Evolutionary conservation across 1,140 invertebrate genomes (phyloP).

Genomic region (Oppia nitens): DNA sequence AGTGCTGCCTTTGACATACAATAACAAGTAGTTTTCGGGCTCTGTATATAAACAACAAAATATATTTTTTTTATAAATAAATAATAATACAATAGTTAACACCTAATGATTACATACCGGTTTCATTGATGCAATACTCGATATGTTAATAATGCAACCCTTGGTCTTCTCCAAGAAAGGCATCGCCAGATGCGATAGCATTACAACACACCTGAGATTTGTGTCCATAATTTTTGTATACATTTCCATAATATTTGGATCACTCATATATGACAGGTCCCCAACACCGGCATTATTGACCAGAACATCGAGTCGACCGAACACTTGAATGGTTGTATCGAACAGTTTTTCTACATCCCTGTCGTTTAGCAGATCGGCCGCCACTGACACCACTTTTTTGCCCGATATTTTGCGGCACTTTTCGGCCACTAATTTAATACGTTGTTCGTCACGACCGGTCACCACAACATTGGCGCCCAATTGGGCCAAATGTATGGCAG

Average conservation of each 20-base stretch:
- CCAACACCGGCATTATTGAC: constrained; percentile 38
- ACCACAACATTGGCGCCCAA: constrained; percentile 49
- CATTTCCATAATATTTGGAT: constrained; percentile 46
- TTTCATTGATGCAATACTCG: constrained; percentile 62
- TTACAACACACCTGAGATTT: constrained; percentile 42
- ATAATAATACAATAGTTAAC: no score
- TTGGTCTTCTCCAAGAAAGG: constrained; percentile 62
- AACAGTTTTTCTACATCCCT: constrained; percentile 61
- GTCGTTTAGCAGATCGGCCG: constrained; percentile 64
- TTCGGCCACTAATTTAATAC: constrained; percentile 43
- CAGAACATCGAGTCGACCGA: constrained; percentile 78
- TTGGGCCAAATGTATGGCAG: constrained; percentile 52
- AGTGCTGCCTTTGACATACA: constrained; percentile 72
- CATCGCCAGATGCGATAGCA: constrained; percentile 61
- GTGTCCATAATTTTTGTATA: constrained; percentile 41
- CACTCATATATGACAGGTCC: constrained; percentile 58
- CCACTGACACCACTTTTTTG: not conserved
- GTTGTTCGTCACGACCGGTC: constrained; percentile 52
- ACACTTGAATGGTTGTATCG: constrained; percentile 52
- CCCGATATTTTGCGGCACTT: constrained; percentile 20
- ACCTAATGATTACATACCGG: no score
- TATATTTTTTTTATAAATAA: no score
- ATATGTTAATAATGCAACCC: constrained; percentile 69
- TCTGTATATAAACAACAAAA: no score
- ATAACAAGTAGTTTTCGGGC: constrained; percentile 45